Conservation (phyloP, 2,113 vertebrate genomes). For the Ammodytes dubius region DNA sequence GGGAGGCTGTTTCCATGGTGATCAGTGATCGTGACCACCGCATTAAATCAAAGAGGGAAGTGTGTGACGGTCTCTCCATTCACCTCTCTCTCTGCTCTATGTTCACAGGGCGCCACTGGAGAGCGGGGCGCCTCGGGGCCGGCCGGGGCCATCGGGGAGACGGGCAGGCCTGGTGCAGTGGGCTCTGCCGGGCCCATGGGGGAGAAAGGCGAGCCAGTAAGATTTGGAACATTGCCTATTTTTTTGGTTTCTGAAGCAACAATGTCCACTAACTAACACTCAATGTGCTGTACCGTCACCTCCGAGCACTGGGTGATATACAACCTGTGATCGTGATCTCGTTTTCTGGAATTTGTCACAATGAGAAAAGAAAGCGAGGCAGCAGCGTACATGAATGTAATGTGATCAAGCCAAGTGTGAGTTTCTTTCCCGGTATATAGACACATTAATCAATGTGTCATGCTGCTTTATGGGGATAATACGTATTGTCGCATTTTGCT, state of each 20-base stretch:
- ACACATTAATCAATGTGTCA: slow-evolving; percentile 50
- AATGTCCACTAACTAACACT: not conserved
- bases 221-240: slow-evolving; percentile 68
- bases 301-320: slow-evolving; percentile 55
- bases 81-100: slow-evolving; percentile 40
- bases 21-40: slow-evolving; percentile 53
- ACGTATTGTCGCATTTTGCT: slow-evolving; percentile 29
- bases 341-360: slow-evolving; percentile 39
- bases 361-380: slow-evolving; percentile 32
- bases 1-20: slow-evolving; percentile 76
- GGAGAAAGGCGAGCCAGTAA: slow-evolving; percentile 93
- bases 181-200: slow-evolving; percentile 89
- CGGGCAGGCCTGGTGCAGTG: slow-evolving; percentile 86
- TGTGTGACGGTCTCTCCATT: slow-evolving; percentile 43
- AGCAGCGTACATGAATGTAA: slow-evolving; percentile 5
- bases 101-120: slow-evolving; percentile 88
- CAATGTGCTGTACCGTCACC: slow-evolving; percentile 36
- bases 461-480: slow-evolving; percentile 41
- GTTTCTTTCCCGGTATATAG: slow-evolving; percentile 5
- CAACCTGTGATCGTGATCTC: slow-evolving; percentile 44
- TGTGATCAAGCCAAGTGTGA: slow-evolving; percentile 14
- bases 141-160: slow-evolving; percentile 90
- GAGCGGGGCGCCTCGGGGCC: slow-evolving; percentile 90
- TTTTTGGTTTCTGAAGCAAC: slow-evolving; percentile 45
- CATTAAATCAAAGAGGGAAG: slow-evolving; percentile 62